Percentiles rank a stretch among this genome's conserved stretches.
phyloP scores from a whole-genome alignment of 1,140 invertebrate species.

The Papilio xuthus region DNA sequence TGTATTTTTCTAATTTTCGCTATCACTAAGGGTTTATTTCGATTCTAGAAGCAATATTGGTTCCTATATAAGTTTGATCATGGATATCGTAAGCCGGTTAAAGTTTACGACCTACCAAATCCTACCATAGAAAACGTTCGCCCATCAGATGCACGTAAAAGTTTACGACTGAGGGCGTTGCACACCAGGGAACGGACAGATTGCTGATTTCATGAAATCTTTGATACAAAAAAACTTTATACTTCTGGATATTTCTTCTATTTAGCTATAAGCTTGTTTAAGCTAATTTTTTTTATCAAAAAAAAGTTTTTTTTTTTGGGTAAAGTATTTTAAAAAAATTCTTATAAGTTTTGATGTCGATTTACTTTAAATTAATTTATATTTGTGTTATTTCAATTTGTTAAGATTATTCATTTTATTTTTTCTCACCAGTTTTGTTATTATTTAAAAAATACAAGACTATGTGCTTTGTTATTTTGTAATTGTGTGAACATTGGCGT shows the following conservation, averaged over 20 bases:
- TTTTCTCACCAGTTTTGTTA: too few species aligned
- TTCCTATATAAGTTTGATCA: neutral
- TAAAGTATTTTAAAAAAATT: too few species aligned
- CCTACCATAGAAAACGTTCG: neutral
- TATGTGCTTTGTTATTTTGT: neutral
- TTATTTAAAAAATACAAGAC: neutral
- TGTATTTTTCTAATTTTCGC: neutral
- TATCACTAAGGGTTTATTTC: neutral
- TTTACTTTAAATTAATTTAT: too few species aligned
- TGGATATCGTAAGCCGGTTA: neutral
- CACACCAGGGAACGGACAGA: neutral
- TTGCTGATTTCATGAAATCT: neutral
- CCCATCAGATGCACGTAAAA: conserved; percentile 10
- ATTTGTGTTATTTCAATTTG: too few species aligned
- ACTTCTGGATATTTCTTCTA: too few species aligned
- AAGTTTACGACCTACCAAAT: conserved; percentile 24
- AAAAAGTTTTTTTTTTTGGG: too few species aligned
- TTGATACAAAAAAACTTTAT: neutral
- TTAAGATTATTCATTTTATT: too few species aligned
- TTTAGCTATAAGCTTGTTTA: too few species aligned
- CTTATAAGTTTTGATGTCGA: too few species aligned
- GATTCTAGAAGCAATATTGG: neutral
- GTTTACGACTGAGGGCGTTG: conserved; percentile 2
- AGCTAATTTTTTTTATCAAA: too few species aligned
- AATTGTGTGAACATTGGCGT: conserved; percentile 18